These are phyloP conservation scores for Agrochola litura DNA, from an alignment of 2,888 invertebrate genomes.

Conservation along the genomic window DNA sequence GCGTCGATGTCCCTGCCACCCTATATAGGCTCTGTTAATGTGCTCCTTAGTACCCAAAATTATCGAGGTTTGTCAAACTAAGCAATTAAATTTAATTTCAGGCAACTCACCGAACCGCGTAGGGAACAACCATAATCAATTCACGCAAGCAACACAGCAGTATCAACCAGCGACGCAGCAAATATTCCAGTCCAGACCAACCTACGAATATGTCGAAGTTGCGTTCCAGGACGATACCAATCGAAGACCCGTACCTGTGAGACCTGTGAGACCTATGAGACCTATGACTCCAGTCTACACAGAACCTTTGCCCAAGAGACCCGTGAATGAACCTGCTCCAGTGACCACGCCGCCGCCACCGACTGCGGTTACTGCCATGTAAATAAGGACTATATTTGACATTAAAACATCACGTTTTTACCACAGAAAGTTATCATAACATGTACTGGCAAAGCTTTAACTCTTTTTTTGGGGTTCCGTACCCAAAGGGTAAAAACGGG, in stretches of 20 bases:
- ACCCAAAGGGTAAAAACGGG: no score
- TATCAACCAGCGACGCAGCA: constrained; percentile 39
- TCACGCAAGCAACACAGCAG: constrained; percentile 15
- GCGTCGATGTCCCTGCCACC: no score
- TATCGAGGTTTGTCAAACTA: not conserved
- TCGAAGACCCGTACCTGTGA: constrained; percentile 25
- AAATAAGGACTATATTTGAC: not conserved
- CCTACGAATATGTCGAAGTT: constrained; percentile 14
- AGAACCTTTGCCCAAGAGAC: constrained; percentile 27
- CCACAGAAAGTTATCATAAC: not conserved
- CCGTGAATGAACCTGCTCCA: constrained; percentile 15
- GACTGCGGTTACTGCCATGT: constrained; percentile 11
- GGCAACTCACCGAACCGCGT: constrained; percentile 30
- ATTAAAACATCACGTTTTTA: not conserved
- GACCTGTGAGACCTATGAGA: constrained; percentile 20
- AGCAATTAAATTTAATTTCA: constrained; percentile 18
- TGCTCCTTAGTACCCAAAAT: not conserved
- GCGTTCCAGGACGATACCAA: not conserved
- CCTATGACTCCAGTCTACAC: constrained; percentile 20
- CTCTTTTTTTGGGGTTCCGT: no score
- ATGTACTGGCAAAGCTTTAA: not conserved
- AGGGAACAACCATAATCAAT: constrained; percentile 21
- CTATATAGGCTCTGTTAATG: no score
- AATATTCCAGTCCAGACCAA: constrained; percentile 31
- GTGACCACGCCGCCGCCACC: not conserved